Conservation (phyloP, 2,113 vertebrate genomes). For the Paraplagusia blochii region DNA sequence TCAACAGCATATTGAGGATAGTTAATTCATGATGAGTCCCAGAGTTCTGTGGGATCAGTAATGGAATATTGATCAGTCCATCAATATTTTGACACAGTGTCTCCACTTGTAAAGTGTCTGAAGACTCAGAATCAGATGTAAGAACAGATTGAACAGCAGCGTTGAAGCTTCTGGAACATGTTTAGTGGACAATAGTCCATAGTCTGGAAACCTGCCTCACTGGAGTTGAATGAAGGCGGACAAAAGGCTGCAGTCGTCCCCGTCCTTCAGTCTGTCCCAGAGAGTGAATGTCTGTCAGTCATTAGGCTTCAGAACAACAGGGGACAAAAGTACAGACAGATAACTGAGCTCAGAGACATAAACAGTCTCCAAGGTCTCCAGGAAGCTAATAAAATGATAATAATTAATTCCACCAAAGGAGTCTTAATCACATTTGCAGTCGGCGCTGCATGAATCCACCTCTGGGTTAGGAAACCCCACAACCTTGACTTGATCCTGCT, state of each 20-base stretch:
- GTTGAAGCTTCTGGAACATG: no score
- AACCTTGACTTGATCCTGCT: constrained; percentile 53
- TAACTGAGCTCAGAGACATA: constrained; percentile 46
- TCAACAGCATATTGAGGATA: no score
- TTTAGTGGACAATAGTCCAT: no score
- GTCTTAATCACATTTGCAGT: constrained; percentile 46
- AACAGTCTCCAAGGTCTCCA: constrained; percentile 51
- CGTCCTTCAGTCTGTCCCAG: constrained; percentile 44
- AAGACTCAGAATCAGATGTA: no score
- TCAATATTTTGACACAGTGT: no score
- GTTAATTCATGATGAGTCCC: no score
- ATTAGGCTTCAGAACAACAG: constrained; percentile 39
- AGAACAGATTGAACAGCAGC: not conserved
- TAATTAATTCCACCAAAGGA: constrained; percentile 46
- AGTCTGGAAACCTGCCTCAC: no score
- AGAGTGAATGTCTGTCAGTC: constrained; percentile 59
- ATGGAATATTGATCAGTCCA: no score
- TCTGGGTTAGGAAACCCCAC: no score
- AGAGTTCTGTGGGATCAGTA: no score
- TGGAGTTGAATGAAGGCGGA: constrained; percentile 27
- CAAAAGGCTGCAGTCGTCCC: constrained; percentile 38
- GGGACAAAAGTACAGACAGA: constrained; percentile 45
- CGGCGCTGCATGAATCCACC: constrained; percentile 12
- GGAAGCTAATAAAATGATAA: constrained; percentile 40
- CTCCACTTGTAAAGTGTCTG: no score